A percentile compares a stretch with the other conserved stretches of the same genome.
Evolutionary conservation across 2,797 vertebrate species (phyloP).

Genomic region (Tachyglossus aculeatus): DNA sequence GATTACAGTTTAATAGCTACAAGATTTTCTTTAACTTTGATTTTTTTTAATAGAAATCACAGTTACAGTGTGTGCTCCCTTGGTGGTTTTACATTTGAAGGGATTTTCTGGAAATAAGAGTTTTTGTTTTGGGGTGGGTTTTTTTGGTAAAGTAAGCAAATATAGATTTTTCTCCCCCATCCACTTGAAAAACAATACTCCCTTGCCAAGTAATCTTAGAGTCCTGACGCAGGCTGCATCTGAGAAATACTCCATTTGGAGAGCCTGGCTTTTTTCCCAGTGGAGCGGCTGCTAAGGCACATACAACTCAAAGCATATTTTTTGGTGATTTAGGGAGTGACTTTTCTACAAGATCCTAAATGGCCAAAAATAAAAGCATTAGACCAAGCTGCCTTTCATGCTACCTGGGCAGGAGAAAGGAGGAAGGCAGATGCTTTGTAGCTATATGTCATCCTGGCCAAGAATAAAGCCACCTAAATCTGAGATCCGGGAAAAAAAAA

Average conservation of each 20-base stretch:
- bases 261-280: not conserved
- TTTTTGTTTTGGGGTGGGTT: constrained; percentile 38
- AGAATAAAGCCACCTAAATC: too few species aligned
- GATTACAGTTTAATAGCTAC: constrained; percentile 41
- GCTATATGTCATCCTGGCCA: too few species aligned
- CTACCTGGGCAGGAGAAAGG: too few species aligned
- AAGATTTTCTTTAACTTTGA: constrained; percentile 41
- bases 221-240: not conserved
- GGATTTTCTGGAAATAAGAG: constrained; percentile 50
- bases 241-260: not conserved
- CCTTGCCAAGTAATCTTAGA: constrained; percentile 22
- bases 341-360: too few species aligned
- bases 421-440: too few species aligned
- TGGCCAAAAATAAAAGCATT: too few species aligned
- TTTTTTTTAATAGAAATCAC: constrained; percentile 34
- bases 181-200: constrained; percentile 21
- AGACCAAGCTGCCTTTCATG: too few species aligned
- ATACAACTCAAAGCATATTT: too few species aligned
- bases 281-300: not conserved
- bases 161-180: constrained; percentile 30
- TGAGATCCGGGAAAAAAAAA: too few species aligned
- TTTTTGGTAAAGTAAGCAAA: constrained; percentile 53
- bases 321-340: too few species aligned
- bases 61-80: constrained; percentile 22
- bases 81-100: constrained; percentile 21